Evolutionary conservation across 2,888 invertebrate genomes (phyloP).

Genomic region (Perizoma affinitatum): DNA sequence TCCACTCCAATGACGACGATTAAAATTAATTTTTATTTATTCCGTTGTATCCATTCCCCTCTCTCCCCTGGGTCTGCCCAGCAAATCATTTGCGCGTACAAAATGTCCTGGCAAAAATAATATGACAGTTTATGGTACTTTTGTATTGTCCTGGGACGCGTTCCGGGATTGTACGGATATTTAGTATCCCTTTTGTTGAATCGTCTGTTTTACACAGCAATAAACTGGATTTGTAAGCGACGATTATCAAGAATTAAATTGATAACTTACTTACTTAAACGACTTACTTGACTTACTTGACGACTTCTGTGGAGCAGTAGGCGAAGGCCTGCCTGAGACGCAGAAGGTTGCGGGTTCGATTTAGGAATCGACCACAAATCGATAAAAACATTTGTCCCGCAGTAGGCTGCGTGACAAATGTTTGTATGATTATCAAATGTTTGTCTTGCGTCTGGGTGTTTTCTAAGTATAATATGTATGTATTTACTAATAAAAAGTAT

Average conservation of each 20-base stretch:
- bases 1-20: slow-evolving; percentile 52
- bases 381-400: too few relatives aligned
- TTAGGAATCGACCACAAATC: too few relatives aligned
- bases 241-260: slow-evolving; percentile 21
- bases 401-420: too few relatives aligned
- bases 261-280: slow-evolving; percentile 9
- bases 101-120: slow-evolving; percentile 61
- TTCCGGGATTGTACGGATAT: slow-evolving; percentile 48
- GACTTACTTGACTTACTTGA: too few relatives aligned
- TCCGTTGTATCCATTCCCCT: slow-evolving; percentile 25
- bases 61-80: slow-evolving; percentile 47
- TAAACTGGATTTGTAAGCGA: slow-evolving; percentile 32
- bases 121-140: slow-evolving; percentile 58
- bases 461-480: too few relatives aligned
- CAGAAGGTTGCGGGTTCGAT: too few relatives aligned
- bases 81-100: slow-evolving; percentile 55
- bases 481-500: too few relatives aligned
- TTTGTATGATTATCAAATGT: too few relatives aligned
- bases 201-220: slow-evolving; percentile 29
- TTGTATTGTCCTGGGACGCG: slow-evolving; percentile 58
- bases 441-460: too few relatives aligned
- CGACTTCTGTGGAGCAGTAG: too few relatives aligned
- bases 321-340: too few relatives aligned
- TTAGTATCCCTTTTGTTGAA: slow-evolving; percentile 39
- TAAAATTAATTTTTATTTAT: slow-evolving; percentile 59